Base-by-base conservation (phyloP, 2,113 vertebrate genomes). In the Sphaerodactylus townsendi region DNA sequence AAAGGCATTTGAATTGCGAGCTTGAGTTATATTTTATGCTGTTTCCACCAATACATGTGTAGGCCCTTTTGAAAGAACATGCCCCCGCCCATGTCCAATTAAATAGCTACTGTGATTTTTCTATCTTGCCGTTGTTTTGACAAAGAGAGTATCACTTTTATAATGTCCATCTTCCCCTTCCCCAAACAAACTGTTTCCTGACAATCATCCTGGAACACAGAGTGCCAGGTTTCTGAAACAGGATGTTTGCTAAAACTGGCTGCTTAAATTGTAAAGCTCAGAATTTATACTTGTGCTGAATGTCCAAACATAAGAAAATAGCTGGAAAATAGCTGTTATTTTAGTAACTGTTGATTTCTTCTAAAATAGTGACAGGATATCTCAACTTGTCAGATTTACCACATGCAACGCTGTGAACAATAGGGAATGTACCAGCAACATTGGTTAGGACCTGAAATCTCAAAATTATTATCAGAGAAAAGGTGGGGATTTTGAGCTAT, bases 181-280 rank as follows among this genome's bases (percentile, higher is more conserved):
- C 86, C 85, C 86, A 85, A 93, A 93, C 92, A 95, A 73, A 30
- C 87, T 53, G 90, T 91, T 96, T 96, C 96, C 96, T 96, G 95
- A 86, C 94, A 96, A 94, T 96, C 94, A 95, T 80, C 85, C 91
- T 92, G 92, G 95, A 96, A 96, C 95, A 94, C 83, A 1, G 53
- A 95, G 95, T 94, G 93, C 95, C 79, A 87, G 90, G 87, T 93
- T 75, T 84, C 93, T 93, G 95, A 96, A 95, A 95, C 96, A 96
- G 96, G 96, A 96, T 96, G 92, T 93, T 93, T 94, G 93, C 95
- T 94, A 79, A 91, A 82, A 86, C 86, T 37, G 13, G 92, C 86
- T 92, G 92, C 90, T 94, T 92, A 93, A 95, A 85, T 88, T 92
- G 92, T 91, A 94, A 90, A 91, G 91, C 93, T 93, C 87, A 90